phyloP scores from a whole-genome alignment of 2,888 invertebrate genomes.

The Laspeyria flexula region DNA sequence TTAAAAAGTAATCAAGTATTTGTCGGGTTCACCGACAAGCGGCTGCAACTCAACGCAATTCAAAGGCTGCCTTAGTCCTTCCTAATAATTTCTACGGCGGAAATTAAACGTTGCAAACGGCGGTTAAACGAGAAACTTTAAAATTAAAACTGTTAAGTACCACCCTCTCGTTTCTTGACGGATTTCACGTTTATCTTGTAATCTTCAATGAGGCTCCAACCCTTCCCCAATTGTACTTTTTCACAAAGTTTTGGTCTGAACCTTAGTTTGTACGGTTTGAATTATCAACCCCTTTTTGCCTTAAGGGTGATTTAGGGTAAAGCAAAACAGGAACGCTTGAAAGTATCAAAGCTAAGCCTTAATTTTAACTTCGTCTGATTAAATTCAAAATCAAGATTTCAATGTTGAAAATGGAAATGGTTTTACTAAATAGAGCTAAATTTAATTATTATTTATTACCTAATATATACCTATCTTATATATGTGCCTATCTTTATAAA shows the following conservation, averaged over 20 bases:
- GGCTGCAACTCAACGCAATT: conserved; percentile 45
- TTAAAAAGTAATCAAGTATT: conserved; percentile 27
- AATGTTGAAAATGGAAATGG: too few species aligned
- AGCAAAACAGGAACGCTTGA: conserved; percentile 11
- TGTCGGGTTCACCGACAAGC: conserved; percentile 19
- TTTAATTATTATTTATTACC: too few species aligned
- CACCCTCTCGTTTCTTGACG: conserved; percentile 64
- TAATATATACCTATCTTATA: too few species aligned
- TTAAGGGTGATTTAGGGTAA: conserved; percentile 21
- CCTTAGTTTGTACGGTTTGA: conserved; percentile 21
- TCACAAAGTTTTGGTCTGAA: conserved; percentile 25
- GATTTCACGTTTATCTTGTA: conserved; percentile 63
- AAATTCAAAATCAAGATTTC: background rate
- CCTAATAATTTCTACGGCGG: conserved; percentile 74
- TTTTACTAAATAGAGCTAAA: too few species aligned
- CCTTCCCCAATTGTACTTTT: conserved; percentile 50
- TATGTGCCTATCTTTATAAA: too few species aligned
- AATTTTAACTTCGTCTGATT: background rate
- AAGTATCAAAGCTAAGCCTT: conserved; percentile 27
- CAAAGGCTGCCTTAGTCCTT: conserved; percentile 67
- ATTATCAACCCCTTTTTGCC: conserved; percentile 35
- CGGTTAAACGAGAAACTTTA: conserved; percentile 71
- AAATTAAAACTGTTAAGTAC: conserved; percentile 76
- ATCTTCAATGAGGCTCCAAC: conserved; percentile 55
- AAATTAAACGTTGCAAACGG: conserved; percentile 78